Percentiles rank a stretch among this genome's conserved stretches.
These are phyloP conservation scores for Protodeltote pygarga DNA, from an alignment of 2,888 invertebrate species.

Conservation along the genomic window DNA sequence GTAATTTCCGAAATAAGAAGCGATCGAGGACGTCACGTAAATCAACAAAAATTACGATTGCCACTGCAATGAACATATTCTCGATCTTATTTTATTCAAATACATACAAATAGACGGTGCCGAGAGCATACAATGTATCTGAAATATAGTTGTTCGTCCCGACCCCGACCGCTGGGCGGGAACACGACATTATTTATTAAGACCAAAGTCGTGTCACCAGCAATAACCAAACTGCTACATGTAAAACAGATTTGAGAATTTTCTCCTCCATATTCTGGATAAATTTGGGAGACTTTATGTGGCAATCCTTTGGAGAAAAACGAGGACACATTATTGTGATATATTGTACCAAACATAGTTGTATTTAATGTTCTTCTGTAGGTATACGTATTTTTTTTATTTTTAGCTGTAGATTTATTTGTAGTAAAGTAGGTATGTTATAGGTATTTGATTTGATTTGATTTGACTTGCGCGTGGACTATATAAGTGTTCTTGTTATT, in stretches of 20 bases:
- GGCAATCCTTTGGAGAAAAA: constrained; percentile 29
- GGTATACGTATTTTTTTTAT: constrained; percentile 14
- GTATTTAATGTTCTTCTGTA: background rate
- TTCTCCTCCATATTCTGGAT: constrained; percentile 26
- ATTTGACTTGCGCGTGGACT: too few species aligned
- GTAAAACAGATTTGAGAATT: constrained; percentile 51
- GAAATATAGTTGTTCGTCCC: constrained; percentile 42
- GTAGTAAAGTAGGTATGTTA: too few species aligned
- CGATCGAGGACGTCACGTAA: background rate
- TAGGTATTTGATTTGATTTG: too few species aligned
- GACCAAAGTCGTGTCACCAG: constrained; percentile 50
- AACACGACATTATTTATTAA: constrained; percentile 53
- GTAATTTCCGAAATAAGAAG: too few species aligned
- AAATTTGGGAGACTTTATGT: constrained; percentile 30
- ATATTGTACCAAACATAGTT: background rate
- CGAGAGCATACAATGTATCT: constrained; percentile 26
- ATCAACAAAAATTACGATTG: background rate
- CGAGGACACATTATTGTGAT: background rate
- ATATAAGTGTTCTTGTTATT: too few species aligned
- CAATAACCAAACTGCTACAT: constrained; percentile 50
- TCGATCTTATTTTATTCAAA: constrained; percentile 21
- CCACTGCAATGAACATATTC: background rate
- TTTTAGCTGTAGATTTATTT: too few species aligned
- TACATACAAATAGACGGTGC: constrained; percentile 14
- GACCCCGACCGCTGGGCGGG: constrained; percentile 42